Percentiles rank a stretch among this genome's conserved stretches.
Evolutionary conservation across 2,888 invertebrate genomes (phyloP).

Genomic region (Temnothorax rugatulus): DNA sequence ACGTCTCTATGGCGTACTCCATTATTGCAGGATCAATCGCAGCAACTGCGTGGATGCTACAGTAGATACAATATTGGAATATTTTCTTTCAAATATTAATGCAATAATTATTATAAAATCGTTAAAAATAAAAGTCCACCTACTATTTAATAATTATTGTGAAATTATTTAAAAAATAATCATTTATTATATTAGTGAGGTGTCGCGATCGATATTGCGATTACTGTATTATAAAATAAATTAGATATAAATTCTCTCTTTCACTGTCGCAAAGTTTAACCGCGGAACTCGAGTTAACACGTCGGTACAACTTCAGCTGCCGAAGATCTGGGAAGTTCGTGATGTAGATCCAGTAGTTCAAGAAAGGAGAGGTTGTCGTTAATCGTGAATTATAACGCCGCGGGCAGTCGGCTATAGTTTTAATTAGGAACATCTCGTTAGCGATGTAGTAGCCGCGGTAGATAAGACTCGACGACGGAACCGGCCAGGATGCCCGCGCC

Average conservation of each 20-base stretch:
- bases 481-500: background rate
- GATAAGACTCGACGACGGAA: conserved; percentile 26
- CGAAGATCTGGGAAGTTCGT: conserved; percentile 19
- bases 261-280: background rate
- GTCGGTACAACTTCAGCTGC: conserved; percentile 9
- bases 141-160: background rate
- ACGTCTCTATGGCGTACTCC: background rate
- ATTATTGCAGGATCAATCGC: background rate
- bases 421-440: conserved; percentile 52
- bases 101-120: background rate
- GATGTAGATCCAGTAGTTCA: background rate
- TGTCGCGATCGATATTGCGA: background rate
- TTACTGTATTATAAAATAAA: conserved; percentile 18
- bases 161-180: background rate
- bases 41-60: too few relatives aligned
- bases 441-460: background rate
- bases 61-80: background rate
- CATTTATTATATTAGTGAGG: background rate
- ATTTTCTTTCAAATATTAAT: background rate
- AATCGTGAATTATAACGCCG: conserved; percentile 38
- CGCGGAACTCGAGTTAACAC: conserved; percentile 18
- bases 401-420: conserved; percentile 13
- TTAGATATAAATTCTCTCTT: conserved; percentile 19
- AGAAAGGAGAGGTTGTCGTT: conserved; percentile 11
- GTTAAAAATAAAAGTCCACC: background rate